Evolutionary conservation across 1,140 invertebrate genomes (phyloP).

Genomic region (Aricia agestis): DNA sequence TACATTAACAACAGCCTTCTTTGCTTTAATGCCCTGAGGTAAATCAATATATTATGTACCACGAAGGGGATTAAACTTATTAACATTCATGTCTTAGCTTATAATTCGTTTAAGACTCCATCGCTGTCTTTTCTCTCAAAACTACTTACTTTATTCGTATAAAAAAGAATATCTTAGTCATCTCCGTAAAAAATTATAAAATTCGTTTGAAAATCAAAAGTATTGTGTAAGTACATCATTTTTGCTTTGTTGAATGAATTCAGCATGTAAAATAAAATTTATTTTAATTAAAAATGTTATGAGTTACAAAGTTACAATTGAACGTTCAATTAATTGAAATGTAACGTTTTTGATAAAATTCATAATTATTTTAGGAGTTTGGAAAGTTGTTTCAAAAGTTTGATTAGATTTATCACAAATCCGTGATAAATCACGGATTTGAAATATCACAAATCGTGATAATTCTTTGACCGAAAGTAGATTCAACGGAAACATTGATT

Average conservation of each 20-base stretch:
- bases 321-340: constrained; percentile 17
- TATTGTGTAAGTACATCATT: constrained; percentile 8
- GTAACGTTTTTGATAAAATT: constrained; percentile 23
- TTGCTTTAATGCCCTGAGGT: constrained; percentile 43
- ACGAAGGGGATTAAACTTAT: constrained; percentile 32
- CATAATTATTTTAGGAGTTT: constrained; percentile 24
- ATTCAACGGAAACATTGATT: no score
- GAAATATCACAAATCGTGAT: no score
- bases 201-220: constrained; percentile 34
- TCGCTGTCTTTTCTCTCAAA: constrained; percentile 38
- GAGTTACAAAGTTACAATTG: not conserved
- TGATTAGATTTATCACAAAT: no score
- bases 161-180: constrained; percentile 24
- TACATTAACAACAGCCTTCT: constrained; percentile 56
- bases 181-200: constrained; percentile 24
- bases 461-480: constrained; percentile 19
- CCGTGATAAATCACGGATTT: no score
- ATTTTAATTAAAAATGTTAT: constrained; percentile 20
- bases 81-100: constrained; percentile 28
- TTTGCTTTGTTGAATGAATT: constrained; percentile 28
- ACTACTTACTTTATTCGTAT: constrained; percentile 20
- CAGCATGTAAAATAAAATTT: constrained; percentile 25
- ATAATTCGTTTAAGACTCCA: constrained; percentile 30
- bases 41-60: constrained; percentile 41
- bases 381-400: constrained; percentile 18